phyloP scores from a whole-genome alignment of 2,888 invertebrate genomes.

The Hemithea aestivaria region DNA sequence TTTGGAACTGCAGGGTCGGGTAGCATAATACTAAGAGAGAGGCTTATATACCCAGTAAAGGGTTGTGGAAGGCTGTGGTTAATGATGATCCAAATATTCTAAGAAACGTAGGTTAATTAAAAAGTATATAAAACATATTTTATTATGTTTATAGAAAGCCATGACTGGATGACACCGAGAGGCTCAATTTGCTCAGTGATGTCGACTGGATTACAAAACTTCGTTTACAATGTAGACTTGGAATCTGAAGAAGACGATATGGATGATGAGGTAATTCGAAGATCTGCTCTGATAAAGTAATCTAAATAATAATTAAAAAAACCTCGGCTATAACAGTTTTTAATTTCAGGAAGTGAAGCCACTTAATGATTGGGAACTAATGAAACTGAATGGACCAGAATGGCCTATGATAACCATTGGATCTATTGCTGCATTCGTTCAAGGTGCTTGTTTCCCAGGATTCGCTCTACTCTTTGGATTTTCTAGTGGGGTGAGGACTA shows the following conservation, averaged over 20 bases:
- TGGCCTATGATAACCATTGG: conserved; percentile 81
- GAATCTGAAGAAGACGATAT: conserved; percentile 53
- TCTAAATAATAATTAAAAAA: too few species aligned
- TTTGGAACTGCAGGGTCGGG: too few species aligned
- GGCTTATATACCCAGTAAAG: too few species aligned
- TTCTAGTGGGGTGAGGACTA: conserved; percentile 75
- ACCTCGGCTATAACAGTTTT: too few species aligned
- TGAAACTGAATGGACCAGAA: conserved; percentile 81
- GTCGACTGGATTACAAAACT: conserved; percentile 65
- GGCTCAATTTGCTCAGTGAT: conserved; percentile 67
- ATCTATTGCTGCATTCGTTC: conserved; percentile 80
- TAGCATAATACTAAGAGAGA: too few species aligned
- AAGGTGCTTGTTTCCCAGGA: conserved; percentile 82
- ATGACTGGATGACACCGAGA: conserved; percentile 71
- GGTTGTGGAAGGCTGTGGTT: too few species aligned
- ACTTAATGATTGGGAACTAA: conserved; percentile 71
- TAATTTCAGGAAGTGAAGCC: conserved; percentile 42
- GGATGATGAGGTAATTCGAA: conserved; percentile 59
- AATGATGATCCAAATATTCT: too few species aligned
- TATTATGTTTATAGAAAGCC: conserved; percentile 43
- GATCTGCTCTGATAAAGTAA: too few species aligned
- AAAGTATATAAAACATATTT: too few species aligned
- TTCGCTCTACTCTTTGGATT: conserved; percentile 85
- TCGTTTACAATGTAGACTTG: conserved; percentile 54
- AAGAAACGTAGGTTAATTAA: too few species aligned